phyloP scores from a whole-genome alignment of 2,113 vertebrate species.

The Ranitomeya imitator region DNA sequence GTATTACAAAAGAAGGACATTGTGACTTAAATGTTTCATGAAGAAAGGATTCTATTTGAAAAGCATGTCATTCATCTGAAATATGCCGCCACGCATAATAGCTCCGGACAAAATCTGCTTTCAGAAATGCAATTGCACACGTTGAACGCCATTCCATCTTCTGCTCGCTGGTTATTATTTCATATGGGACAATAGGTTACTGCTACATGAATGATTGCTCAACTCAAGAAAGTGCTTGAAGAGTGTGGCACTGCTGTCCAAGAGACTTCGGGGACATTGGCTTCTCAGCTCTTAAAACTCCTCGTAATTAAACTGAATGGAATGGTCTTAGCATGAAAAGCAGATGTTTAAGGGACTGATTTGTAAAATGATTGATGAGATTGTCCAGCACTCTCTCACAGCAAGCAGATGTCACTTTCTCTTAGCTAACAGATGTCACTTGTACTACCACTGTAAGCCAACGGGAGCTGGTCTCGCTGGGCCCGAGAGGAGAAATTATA shows the following conservation, averaged over 20 bases:
- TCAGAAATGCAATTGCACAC: slow-evolving; percentile 43
- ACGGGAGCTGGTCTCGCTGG: not conserved
- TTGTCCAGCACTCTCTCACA: not conserved
- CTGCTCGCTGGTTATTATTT: slow-evolving; percentile 53
- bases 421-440: not conserved
- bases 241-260: not conserved
- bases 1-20: slow-evolving; percentile 38
- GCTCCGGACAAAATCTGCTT: slow-evolving; percentile 60
- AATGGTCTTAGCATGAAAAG: slow-evolving; percentile 3
- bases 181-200: slow-evolving; percentile 39
- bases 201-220: slow-evolving; percentile 33
- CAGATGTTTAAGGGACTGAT: slow-evolving; percentile 30
- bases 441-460: not conserved
- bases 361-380: slow-evolving; percentile 18
- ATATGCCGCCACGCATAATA: slow-evolving; percentile 58
- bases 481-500: not conserved
- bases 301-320: slow-evolving; percentile 16
- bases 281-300: not conserved
- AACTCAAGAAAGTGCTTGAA: slow-evolving; percentile 4
- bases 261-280: too few relatives aligned
- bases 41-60: slow-evolving; percentile 60
- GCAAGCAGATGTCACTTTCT: slow-evolving; percentile 7
- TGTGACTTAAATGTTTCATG: slow-evolving; percentile 61
- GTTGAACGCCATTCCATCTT: slow-evolving; percentile 59
- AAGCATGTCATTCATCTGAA: slow-evolving; percentile 61